Base-by-base conservation (phyloP, 2,888 invertebrate species). In the Trichogramma dendrolimi region DNA sequence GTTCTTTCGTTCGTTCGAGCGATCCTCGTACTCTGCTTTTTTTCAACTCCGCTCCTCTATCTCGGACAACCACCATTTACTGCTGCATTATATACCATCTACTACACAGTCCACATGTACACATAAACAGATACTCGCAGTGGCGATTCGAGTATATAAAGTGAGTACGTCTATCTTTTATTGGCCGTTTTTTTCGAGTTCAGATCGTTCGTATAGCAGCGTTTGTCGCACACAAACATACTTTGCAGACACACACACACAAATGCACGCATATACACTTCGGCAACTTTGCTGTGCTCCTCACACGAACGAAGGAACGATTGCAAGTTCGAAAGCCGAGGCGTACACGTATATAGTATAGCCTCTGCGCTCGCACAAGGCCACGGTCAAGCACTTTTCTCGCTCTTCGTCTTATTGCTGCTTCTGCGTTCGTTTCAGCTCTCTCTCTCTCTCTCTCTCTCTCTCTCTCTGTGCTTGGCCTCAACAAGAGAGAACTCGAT, bases 171-270 rank as follows among this genome's bases (percentile, higher is more conserved):
- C 62, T 63, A 63, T 63, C 61, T 63, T 65, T 27, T 65, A 59
- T 56, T 63, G 65, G 48, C 65, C 54, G 59, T 27, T 65, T 65
- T 65, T 65, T 65, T 65, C 61, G 65, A 63, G 63, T 63, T 61
- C 65, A 63, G 65, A 59, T 56, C 54, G 47, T 40, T 50, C 55
- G 46, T 57, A 14, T 40, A n/a, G 38, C 57, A 44, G 40, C 8
- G 10, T 41, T 53, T 41, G 43, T 47, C 58, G 27, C 52, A 41
- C 58, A 14, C 8, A 6, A 14, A 10, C 5, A 5, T 5, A 6
- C 4, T 11, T 8, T 11, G 2, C 46, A 6, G 14, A 6, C 27
- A 49, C 46, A 43, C 44, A 39, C 38, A 11, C 38, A 14, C 27
- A 27, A 27, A 2, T 56, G 11, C 41, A 5, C n/a, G 48, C 27